Conservation (phyloP, 2,888 invertebrate genomes). For the Rhamnusium bicolor region DNA sequence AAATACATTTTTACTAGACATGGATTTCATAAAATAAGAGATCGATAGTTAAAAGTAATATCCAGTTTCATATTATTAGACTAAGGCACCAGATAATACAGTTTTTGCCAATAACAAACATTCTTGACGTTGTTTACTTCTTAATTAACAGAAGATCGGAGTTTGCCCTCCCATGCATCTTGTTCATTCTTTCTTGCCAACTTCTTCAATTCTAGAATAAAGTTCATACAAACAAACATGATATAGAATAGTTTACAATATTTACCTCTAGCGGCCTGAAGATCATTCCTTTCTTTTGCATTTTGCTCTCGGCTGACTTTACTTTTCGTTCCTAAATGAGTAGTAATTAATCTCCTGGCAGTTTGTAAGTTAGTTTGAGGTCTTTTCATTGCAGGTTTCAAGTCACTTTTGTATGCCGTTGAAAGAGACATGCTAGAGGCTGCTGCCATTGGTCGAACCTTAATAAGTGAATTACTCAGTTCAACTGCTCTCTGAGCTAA, state of each 20-base stretch:
- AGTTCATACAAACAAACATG: conserved; percentile 18
- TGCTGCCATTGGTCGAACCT: conserved; percentile 67
- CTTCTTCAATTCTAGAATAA: conserved; percentile 62
- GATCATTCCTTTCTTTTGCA: conserved; percentile 64
- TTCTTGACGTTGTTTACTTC: neutral
- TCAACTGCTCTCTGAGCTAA: conserved; percentile 66
- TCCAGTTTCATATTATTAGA: neutral
- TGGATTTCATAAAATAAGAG: conserved; percentile 5
- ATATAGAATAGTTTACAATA: no score
- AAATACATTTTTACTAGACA: neutral
- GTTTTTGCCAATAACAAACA: neutral
- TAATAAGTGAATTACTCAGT: conserved; percentile 64
- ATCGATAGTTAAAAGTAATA: neutral
- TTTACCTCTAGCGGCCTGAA: conserved; percentile 67
- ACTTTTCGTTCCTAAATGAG: conserved; percentile 66
- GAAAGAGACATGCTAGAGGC: conserved; percentile 63
- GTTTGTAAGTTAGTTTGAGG: conserved; percentile 68
- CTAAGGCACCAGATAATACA: conserved; percentile 12
- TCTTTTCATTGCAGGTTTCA: conserved; percentile 69
- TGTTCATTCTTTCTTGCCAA: conserved; percentile 65
- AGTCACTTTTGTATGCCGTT: conserved; percentile 63
- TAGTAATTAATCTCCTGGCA: conserved; percentile 67
- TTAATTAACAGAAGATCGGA: conserved; percentile 53
- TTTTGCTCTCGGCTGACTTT: conserved; percentile 64
- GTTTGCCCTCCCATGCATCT: conserved; percentile 69